phyloP scores from a whole-genome alignment of 2,888 invertebrate species.

The Acleris cristana region DNA sequence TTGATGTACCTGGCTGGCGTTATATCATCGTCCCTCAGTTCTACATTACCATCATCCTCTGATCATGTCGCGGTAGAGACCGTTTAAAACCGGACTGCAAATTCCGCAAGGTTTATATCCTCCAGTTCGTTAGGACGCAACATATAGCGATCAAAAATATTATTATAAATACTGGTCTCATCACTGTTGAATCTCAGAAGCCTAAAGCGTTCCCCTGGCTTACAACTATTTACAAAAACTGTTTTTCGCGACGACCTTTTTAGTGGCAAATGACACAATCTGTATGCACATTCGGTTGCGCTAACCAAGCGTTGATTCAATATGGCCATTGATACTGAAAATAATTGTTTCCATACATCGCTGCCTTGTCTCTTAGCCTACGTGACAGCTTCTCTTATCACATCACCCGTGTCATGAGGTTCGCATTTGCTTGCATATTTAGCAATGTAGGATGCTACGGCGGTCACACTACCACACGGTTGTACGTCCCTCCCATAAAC shows the following conservation, averaged over 20 bases:
- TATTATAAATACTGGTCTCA: slow-evolving; percentile 44
- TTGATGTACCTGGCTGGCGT: slow-evolving; percentile 38
- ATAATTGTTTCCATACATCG: slow-evolving; percentile 44
- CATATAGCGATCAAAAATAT: slow-evolving; percentile 47
- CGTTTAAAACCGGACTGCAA: slow-evolving; percentile 47
- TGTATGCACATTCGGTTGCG: slow-evolving; percentile 49
- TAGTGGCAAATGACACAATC: slow-evolving; percentile 48
- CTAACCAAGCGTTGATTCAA: slow-evolving; percentile 46
- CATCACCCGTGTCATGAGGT: slow-evolving; percentile 47
- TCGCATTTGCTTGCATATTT: slow-evolving; percentile 47
- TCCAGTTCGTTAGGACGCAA: slow-evolving; percentile 41
- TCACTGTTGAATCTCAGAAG: slow-evolving; percentile 47
- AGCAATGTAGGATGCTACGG: slow-evolving; percentile 34
- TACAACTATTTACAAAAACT: slow-evolving; percentile 49
- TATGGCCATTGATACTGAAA: slow-evolving; percentile 47
- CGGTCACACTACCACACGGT: slow-evolving; percentile 46
- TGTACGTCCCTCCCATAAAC: slow-evolving; percentile 45
- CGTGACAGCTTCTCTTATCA: slow-evolving; percentile 42
- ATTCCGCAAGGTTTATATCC: slow-evolving; percentile 47
- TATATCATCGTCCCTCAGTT: slow-evolving; percentile 42
- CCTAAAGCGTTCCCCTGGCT: slow-evolving; percentile 46
- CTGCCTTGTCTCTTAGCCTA: slow-evolving; percentile 43
- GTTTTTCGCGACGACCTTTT: slow-evolving; percentile 45
- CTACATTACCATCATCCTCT: slow-evolving; percentile 44
- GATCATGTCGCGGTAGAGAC: slow-evolving; percentile 40